Evolutionary conservation across 2,888 invertebrate species (phyloP).

Genomic region (Pyralis farinalis): DNA sequence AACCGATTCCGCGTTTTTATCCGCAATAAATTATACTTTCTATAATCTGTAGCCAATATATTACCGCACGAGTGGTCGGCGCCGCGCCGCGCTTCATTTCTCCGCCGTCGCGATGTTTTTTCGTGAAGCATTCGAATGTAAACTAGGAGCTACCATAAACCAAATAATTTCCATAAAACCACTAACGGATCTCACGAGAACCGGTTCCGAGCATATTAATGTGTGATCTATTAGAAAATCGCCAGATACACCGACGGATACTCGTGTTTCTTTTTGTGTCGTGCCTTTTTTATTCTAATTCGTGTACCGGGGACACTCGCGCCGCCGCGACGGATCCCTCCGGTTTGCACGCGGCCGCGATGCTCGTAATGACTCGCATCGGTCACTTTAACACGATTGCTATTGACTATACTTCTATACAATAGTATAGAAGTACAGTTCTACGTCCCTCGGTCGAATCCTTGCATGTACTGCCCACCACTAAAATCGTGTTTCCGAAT

Average conservation of each 20-base stretch:
- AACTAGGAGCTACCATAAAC: conserved; percentile 73
- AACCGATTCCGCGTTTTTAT: conserved; percentile 32
- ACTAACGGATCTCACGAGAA: conserved; percentile 77
- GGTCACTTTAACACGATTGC: conserved; percentile 3
- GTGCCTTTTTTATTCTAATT: conserved; percentile 59
- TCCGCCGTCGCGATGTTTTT: conserved; percentile 31
- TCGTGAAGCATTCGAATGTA: conserved; percentile 61
- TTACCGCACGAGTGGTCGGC: conserved; percentile 39
- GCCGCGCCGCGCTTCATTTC: conserved; percentile 28
- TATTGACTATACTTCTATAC: no score
- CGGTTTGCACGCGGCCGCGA: conserved; percentile 4
- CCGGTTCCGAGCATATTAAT: conserved; percentile 71
- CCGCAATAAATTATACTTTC: conserved; percentile 62
- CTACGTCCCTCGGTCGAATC: no score
- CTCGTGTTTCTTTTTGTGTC: conserved; percentile 48
- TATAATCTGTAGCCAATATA: conserved; percentile 50
- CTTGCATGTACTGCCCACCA: no score
- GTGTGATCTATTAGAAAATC: conserved; percentile 80
- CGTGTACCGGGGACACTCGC: conserved; percentile 14
- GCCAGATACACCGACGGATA: conserved; percentile 43
- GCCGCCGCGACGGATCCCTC: neutral
- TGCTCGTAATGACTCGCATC: conserved; percentile 4
- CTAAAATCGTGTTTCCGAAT: no score
- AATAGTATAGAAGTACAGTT: no score
- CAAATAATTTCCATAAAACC: conserved; percentile 75